phyloP scores from a whole-genome alignment of 2,888 invertebrate genomes.

The Andrena hattorfiana region DNA sequence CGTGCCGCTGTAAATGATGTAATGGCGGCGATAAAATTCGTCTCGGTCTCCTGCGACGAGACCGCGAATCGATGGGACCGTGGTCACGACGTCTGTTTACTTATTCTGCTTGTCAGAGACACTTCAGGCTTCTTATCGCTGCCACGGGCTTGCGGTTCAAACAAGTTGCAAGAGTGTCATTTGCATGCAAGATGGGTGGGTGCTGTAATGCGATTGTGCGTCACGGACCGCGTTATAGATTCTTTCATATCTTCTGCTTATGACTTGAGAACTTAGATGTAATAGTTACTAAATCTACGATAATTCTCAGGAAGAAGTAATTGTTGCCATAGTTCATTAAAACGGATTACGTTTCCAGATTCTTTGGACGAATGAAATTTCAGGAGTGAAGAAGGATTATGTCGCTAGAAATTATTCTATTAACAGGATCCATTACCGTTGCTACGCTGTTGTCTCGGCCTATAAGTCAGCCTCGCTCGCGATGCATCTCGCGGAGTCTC shows the following conservation, averaged over 20 bases:
- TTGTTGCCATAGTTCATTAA: no score
- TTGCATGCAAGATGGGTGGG: neutral
- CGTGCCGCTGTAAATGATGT: conserved; percentile 48
- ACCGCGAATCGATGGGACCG: conserved; percentile 9
- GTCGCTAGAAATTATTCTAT: no score
- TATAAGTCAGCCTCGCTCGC: neutral
- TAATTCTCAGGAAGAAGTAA: no score
- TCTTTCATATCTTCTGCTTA: neutral
- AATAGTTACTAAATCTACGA: neutral
- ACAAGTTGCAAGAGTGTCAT: neutral
- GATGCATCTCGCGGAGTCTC: conserved; percentile 10
- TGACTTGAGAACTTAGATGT: neutral
- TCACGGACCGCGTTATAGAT: neutral
- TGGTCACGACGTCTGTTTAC: conserved; percentile 42
- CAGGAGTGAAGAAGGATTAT: no score
- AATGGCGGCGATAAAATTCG: conserved; percentile 52
- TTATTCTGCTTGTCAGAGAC: neutral
- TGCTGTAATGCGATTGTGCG: neutral
- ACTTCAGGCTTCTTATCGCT: neutral
- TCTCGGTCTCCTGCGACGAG: conserved; percentile 17
- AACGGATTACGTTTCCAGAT: no score
- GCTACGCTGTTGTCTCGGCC: neutral
- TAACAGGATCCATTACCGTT: neutral
- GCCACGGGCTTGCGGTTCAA: neutral
- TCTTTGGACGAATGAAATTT: no score